Base-by-base conservation (phyloP, 92 coral and sea anemone species). In the Actinostola sp. region DNA sequence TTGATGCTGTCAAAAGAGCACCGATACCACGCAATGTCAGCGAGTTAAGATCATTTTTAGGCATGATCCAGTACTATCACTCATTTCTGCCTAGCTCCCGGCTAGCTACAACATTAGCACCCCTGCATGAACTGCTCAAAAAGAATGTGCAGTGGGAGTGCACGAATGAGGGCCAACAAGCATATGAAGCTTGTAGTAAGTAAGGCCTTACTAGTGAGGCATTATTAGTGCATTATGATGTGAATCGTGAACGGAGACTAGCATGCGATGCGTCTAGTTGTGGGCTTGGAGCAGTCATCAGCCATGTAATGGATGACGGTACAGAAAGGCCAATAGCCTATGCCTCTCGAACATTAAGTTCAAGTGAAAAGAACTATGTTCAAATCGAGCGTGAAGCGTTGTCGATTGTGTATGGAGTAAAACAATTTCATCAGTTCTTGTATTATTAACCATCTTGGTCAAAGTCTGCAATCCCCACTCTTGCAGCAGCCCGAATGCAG, bases 1-100 rank as follows among this genome's bases (percentile, higher is more conserved):
- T 87, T 30, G 51, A 68, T 15, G 92, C 86, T 16, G 75, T 83
- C 17, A 78, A 61, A 27, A 46, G 43, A 51, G 88, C 92, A 28
- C 85, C 85, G 72, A 75, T 57, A 4, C 92, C 88, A 25, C 24
- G 43, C 42, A 35, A 82, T 82, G 85, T 68, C 44, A 77, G 67
- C 39, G 81, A 87, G 72, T 38, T 87, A 33, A 82, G 78, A 30
- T 78, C 85, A 19, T 82, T 82, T 75, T 50, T 88, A 8, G 89
- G 86, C 45, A 82, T 76, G 84, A 50, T 71, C 48, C 83, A 76
- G 58, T 86, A 71, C 46, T 86, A 81, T 14, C 74, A 68, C 66
- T 75, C 78, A 33, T 85, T 78, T 42, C 48, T 86, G 29, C 91
- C 86, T 29, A 60, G 62, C 28, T 60, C n/a, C n/a, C n/a, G n/a